These are phyloP conservation scores for Doryteuthis pealeii DNA, from an alignment of 1,140 invertebrate genomes.

Conservation along the genomic window DNA sequence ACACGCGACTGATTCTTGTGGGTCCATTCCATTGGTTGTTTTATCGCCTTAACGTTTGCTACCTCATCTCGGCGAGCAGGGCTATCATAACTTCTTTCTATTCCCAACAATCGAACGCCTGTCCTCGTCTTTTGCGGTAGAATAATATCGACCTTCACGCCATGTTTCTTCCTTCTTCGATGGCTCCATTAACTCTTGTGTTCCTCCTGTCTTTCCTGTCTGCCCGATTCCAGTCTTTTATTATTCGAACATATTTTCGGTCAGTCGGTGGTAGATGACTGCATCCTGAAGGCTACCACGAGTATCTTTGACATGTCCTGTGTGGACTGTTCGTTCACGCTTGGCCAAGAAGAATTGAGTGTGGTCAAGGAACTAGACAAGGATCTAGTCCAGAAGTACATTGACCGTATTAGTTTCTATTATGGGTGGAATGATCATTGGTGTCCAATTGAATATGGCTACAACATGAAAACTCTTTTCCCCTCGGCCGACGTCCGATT, in stretches of 20 bases:
- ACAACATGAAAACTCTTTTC: constrained; percentile 67
- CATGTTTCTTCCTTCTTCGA: constrained; percentile 58
- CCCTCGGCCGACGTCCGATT: constrained; percentile 69
- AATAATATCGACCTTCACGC: constrained; percentile 59
- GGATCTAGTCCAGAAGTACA: constrained; percentile 49
- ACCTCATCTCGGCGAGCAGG: constrained; percentile 32
- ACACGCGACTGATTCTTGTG: constrained; percentile 68
- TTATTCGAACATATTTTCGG: constrained; percentile 51
- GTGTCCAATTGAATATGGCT: constrained; percentile 71
- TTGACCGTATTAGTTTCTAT: constrained; percentile 69
- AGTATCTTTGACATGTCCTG: constrained; percentile 53
- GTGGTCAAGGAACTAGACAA: constrained; percentile 56
- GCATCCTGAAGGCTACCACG: constrained; percentile 48
- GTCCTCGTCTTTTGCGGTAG: constrained; percentile 72
- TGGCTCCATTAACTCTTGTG: constrained; percentile 64
- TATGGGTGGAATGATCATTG: constrained; percentile 76
- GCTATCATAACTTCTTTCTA: constrained; percentile 66
- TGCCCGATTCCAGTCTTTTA: constrained; percentile 35
- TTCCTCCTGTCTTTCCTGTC: constrained; percentile 69
- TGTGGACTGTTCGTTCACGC: constrained; percentile 61
- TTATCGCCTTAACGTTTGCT: constrained; percentile 78
- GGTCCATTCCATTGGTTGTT: constrained; percentile 85
- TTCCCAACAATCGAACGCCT: constrained; percentile 83
- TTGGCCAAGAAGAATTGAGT: constrained; percentile 59
- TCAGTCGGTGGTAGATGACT: constrained; percentile 44